phyloP scores from a whole-genome alignment of 2,797 vertebrate species.

The Tangara arthus region DNA sequence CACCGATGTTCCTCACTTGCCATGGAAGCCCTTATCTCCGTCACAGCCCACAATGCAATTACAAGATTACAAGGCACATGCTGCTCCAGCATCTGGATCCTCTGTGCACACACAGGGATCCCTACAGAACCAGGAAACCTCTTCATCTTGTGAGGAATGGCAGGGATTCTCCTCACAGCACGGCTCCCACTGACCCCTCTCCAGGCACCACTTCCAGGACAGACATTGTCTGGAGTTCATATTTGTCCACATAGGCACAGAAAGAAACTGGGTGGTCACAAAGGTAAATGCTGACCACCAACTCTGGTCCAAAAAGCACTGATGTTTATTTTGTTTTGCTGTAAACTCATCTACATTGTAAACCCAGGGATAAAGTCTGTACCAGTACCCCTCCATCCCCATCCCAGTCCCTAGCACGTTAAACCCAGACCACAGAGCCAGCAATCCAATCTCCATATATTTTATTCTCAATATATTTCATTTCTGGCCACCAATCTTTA shows the following conservation, averaged over 20 bases:
- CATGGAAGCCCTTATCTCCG: conserved; percentile 4
- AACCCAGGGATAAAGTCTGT: background rate
- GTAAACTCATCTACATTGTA: background rate
- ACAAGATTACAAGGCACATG: conserved; percentile 48
- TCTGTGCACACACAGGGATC: background rate
- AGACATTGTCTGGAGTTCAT: rapidly evolving
- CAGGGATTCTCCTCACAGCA: background rate
- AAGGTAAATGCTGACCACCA: background rate
- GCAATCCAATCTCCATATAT: conserved; percentile 71
- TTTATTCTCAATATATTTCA: conserved; percentile 72
- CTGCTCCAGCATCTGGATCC: conserved; percentile 42
- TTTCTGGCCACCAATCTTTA: conserved; percentile 70
- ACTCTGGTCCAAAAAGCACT: background rate
- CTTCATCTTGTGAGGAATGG: background rate
- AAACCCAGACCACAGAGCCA: background rate
- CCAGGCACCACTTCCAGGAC: background rate
- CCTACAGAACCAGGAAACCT: background rate
- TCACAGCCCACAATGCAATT: conserved; percentile 35
- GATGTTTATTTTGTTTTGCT: background rate
- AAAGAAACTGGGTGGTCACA: background rate
- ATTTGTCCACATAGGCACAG: background rate
- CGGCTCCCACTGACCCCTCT: background rate
- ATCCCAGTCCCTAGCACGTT: background rate
- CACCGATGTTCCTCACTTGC: background rate
- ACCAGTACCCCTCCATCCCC: background rate